These are phyloP conservation scores for Thamnophis sirtalis DNA, from an alignment of 2,113 vertebrate species.

Conservation along the genomic window DNA sequence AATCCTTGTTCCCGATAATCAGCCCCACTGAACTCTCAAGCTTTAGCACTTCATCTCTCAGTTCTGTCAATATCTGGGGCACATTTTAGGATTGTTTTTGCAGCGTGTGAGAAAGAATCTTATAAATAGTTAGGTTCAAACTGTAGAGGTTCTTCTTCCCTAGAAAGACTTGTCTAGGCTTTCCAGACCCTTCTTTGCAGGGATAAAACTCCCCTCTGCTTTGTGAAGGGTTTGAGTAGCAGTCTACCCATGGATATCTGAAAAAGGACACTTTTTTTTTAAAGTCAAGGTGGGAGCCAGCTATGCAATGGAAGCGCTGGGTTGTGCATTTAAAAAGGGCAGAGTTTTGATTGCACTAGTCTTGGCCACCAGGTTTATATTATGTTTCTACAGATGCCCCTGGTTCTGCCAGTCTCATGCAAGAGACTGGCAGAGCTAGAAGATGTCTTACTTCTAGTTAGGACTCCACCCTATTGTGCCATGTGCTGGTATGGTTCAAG, in stretches of 20 bases:
- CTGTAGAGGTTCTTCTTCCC: not conserved
- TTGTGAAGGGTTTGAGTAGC: not conserved
- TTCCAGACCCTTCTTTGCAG: not conserved
- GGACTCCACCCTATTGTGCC: not conserved
- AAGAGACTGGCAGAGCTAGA: not conserved
- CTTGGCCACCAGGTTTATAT: not conserved
- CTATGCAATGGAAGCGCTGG: not conserved
- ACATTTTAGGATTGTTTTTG: not conserved
- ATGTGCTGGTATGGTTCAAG: not conserved
- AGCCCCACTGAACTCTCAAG: not conserved
- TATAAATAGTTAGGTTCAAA: not conserved
- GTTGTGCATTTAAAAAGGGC: not conserved
- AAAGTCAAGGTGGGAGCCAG: not conserved
- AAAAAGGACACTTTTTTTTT: not conserved
- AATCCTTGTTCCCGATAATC: not conserved
- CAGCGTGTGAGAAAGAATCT: not conserved
- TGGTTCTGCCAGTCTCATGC: not conserved
- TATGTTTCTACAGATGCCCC: not conserved
- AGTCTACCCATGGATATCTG: not conserved
- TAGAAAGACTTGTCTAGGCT: not conserved
- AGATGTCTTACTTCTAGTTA: not conserved
- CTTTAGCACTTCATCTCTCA: not conserved
- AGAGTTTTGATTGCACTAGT: not conserved
- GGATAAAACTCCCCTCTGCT: not conserved
- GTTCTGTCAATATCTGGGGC: not conserved